Evolutionary conservation across 2,888 invertebrate species (phyloP), one percentile per base, ranked within the genome.

Genomic region (Bruchidius siliquastri): DNA sequence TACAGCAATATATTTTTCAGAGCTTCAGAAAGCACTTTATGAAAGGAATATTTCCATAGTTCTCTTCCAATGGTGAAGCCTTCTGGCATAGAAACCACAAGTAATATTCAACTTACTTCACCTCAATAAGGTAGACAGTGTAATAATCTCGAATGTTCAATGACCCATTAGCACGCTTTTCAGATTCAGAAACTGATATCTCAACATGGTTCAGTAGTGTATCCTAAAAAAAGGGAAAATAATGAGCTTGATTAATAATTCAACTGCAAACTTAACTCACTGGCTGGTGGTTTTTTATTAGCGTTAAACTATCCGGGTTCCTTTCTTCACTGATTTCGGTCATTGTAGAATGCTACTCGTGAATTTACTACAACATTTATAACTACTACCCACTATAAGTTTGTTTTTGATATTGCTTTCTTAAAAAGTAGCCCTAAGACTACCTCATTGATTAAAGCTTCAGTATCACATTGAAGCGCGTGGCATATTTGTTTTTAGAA

Each of bases 101-200:
- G 2, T 26, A 26, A 26, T 26, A 2, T 4, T 26, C 8, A 66
- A 87, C 90, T 89, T 88, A 93, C 93, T 92, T 93, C 76, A 92
- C 90, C 88, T 93, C 93, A 82, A 94, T 91, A 84, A 93, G 88
- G 87, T 94, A 94, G 67, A 93, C 93, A 0, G 93, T 93, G 84
- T 92, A 93, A 87, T 91, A 93, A 84, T 94, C 94, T 81, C 92
- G 88, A 72, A 93, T 89, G 85, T 93, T 93, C 71, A 94, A 86
- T 13, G 93, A 91, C 68, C 92, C 91, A 85, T 93, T 93, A 70
- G 92, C 92, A 75, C 93, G 88, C 84, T 93, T 93, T 84, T 94
- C 94, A 6, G 93, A 92, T 83, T 94, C 93, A 70, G 92, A 90
- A 76, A 94, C 92, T 74, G 91, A 89, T 82, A 94, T 92, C 86